Percentiles rank a stretch among this genome's conserved stretches.
Conservation (phyloP, 2,797 vertebrate species). For the Betta splendens region DNA sequence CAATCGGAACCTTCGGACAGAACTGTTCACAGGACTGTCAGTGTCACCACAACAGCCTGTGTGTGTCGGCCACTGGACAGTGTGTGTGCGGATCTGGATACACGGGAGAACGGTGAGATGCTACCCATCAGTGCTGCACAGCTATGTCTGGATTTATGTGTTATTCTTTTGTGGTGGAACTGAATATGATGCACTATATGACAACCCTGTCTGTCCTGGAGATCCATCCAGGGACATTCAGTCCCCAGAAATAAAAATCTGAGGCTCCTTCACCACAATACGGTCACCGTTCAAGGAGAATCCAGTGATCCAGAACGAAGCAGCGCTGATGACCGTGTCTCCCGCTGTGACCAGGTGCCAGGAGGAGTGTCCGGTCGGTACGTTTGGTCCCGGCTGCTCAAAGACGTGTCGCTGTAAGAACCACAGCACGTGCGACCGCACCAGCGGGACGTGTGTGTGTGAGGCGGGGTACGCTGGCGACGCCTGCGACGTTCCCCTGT, state of each 20-base stretch:
- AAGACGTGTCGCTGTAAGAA: constrained; percentile 89
- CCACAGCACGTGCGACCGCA: constrained; percentile 89
- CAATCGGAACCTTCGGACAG: constrained; percentile 88
- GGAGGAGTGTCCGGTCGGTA: constrained; percentile 91
- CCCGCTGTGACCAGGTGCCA: constrained; percentile 84
- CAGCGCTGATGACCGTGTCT: background rate
- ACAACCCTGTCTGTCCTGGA: no score
- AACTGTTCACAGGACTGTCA: constrained; percentile 97
- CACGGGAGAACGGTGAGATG: constrained; percentile 91
- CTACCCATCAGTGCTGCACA: no score
- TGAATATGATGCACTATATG: no score
- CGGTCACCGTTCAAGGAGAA: no score
- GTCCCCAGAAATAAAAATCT: no score
- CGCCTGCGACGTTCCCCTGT: constrained; percentile 88
- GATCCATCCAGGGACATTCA: no score
- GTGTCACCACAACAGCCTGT: constrained; percentile 93
- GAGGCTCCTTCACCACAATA: no score
- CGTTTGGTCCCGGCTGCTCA: constrained; percentile 84
- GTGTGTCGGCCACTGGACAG: constrained; percentile 84
- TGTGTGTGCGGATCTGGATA: constrained; percentile 92
- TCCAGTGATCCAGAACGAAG: no score
- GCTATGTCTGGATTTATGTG: no score
- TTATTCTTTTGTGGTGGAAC: no score
- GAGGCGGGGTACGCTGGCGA: constrained; percentile 89
- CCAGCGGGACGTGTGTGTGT: constrained; percentile 89